Evolutionary conservation across 1,140 invertebrate species (phyloP).

Genomic region (Dendroctonus ponderosae): DNA sequence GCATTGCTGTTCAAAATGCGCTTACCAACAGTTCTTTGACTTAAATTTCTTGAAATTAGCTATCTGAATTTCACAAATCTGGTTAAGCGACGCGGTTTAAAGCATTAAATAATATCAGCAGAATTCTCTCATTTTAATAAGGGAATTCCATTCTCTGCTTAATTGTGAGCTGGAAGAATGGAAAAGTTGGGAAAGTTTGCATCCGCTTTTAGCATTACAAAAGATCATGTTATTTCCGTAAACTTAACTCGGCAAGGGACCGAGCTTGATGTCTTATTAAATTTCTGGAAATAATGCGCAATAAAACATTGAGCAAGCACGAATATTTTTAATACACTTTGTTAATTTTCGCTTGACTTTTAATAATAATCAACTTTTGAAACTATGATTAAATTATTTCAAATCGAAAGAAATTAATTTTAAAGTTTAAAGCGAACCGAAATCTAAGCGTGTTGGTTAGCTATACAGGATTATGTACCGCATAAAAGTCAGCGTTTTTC

Average conservation of each 20-base stretch:
- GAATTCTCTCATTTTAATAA: constrained; percentile 18
- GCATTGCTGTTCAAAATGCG: neutral
- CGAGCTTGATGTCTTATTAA: constrained; percentile 4
- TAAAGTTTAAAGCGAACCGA: too few relatives aligned
- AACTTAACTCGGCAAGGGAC: constrained; percentile 6
- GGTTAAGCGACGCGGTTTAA: neutral
- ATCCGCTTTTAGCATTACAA: constrained; percentile 20
- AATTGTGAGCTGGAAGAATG: constrained; percentile 17
- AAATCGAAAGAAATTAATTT: too few relatives aligned
- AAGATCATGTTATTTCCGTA: constrained; percentile 23
- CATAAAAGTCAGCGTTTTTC: too few relatives aligned
- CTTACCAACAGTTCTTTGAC: neutral
- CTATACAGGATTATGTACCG: too few relatives aligned
- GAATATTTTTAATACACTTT: too few relatives aligned
- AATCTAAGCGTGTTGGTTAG: too few relatives aligned
- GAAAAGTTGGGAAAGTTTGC: constrained; percentile 20
- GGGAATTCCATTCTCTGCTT: constrained; percentile 17
- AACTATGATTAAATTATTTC: too few relatives aligned
- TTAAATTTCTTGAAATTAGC: constrained; percentile 1
- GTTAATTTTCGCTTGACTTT: too few relatives aligned
- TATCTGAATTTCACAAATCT: neutral
- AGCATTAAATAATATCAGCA: constrained; percentile 12
- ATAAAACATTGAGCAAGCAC: too few relatives aligned
- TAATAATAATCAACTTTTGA: too few relatives aligned
- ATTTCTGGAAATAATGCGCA: neutral